Conservation (phyloP, 1,140 invertebrate species). For the Nephila pilipes region DNA sequence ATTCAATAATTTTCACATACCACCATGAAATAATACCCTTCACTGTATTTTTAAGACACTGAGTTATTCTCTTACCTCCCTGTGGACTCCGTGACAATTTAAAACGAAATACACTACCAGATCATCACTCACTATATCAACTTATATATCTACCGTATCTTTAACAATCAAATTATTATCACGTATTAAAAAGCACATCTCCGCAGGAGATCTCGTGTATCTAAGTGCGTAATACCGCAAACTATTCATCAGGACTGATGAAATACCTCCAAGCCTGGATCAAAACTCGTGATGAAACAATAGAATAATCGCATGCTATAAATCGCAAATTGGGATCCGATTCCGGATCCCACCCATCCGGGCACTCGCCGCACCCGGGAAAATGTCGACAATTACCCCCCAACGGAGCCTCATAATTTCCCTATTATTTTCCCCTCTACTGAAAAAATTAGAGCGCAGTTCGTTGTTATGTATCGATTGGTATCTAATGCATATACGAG, state of each 20-base stretch:
- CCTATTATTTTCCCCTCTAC: slow-evolving; percentile 13
- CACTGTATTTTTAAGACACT: no score
- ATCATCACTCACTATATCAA: neutral
- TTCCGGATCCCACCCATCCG: slow-evolving; percentile 25
- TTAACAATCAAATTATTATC: neutral
- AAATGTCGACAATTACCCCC: slow-evolving; percentile 44
- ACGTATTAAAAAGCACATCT: neutral
- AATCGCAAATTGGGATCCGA: slow-evolving; percentile 11
- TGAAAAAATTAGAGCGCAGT: slow-evolving; percentile 4
- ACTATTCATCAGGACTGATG: slow-evolving; percentile 1
- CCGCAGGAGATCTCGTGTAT: neutral
- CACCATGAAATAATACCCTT: no score
- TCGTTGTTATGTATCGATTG: slow-evolving; percentile 37
- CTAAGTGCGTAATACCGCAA: slow-evolving; percentile 44
- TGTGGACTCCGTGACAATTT: no score
- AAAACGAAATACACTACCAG: neutral
- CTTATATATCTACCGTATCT: neutral
- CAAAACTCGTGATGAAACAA: slow-evolving; percentile 65
- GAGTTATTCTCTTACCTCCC: no score
- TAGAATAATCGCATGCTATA: slow-evolving; percentile 45
- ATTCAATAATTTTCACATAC: no score
- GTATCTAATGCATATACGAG: slow-evolving; percentile 49
- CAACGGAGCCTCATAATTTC: slow-evolving; percentile 46
- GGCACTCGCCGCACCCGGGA: neutral
- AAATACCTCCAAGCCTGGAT: slow-evolving; percentile 21